Evolutionary conservation across 2,888 invertebrate genomes (phyloP), one percentile per base, ranked within the genome.

Genomic region (Andrena minutula): DNA sequence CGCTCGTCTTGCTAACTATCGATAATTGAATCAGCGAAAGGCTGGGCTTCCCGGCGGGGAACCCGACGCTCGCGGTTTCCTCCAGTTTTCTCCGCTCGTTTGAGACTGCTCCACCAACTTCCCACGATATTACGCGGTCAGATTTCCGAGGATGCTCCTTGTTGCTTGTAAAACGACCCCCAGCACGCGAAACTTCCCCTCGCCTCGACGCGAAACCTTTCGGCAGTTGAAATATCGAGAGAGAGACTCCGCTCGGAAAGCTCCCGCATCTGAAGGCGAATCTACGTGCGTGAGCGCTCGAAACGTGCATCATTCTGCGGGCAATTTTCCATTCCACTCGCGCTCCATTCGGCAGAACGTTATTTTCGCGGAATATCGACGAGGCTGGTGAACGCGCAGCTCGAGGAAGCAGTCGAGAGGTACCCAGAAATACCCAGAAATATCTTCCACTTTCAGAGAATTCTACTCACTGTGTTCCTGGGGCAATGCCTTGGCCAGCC

Each of bases 401-500:
- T 12, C 41, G 12, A 41, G 16, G 64, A 64, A 28, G n/a, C 10
- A 3, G 10, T 23, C 1, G 23, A 10, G 56, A 6, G 5, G 3
- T 53, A 68, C 26, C 32, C 2, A 35, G 35, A 35, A 32, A 41
- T 41, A 16, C 12, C 16, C n/a, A n/a, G n/a, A n/a, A n/a, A n/a
- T n/a, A 53, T 5, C 10, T 32, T 32, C 30, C 56, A 2, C 49
- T 61, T 70, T 12, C 82, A 92, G 92, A 74, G 82, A 51, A 85
- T 88, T 47, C 30, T 90, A 8, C 78, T 87, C 23, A 65, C 77
- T 16, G 58, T 70, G 61, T 73, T 86, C 61, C 61, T 90, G 10
- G 89, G 84, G 20, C 75, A 75, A 35, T 75, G 75, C 2, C 61
- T 81, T 30, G 83, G 82, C 10, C 81, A 82, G 41, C 92, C 92